A percentile compares a stretch with the other conserved stretches of the same genome.
Evolutionary conservation across 2,797 vertebrate genomes (phyloP).

Genomic region (Neoniphon sammara): DNA sequence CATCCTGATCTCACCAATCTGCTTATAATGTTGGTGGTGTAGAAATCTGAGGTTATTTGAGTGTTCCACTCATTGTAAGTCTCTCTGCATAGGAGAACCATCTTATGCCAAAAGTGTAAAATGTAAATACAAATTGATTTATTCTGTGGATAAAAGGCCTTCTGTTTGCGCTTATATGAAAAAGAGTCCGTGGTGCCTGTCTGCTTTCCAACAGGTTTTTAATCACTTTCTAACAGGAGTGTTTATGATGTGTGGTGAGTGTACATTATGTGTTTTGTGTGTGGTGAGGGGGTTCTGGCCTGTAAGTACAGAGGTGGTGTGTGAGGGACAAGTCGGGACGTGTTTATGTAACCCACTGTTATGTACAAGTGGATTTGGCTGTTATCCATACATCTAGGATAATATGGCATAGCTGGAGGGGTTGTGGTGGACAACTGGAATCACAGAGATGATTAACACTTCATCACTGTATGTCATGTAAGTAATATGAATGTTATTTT

Average conservation of each 20-base stretch:
- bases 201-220: too few relatives aligned
- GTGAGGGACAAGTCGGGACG: conserved; percentile 53
- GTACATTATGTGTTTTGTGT: too few relatives aligned
- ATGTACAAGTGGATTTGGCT: too few relatives aligned
- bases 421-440: background rate
- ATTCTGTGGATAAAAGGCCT: conserved; percentile 55
- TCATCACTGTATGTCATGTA: too few relatives aligned
- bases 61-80: conserved; percentile 20
- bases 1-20: background rate
- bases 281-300: conserved; percentile 12
- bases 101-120: conserved; percentile 30
- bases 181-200: conserved; percentile 39
- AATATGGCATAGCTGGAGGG: background rate
- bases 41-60: conserved; percentile 29
- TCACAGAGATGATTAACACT: too few relatives aligned
- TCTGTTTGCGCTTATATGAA: conserved; percentile 39
- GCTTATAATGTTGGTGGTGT: conserved; percentile 15
- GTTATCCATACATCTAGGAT: background rate
- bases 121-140: conserved; percentile 21
- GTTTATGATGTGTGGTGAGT: too few relatives aligned
- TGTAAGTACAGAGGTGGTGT: conserved; percentile 61
- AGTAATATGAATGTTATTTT: background rate
- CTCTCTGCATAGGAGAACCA: conserved; percentile 9
- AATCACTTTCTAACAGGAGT: too few relatives aligned
- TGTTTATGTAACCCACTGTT: conserved; percentile 35